Conservation (phyloP, 1,140 invertebrate genomes). For the Bombus waltoni region DNA sequence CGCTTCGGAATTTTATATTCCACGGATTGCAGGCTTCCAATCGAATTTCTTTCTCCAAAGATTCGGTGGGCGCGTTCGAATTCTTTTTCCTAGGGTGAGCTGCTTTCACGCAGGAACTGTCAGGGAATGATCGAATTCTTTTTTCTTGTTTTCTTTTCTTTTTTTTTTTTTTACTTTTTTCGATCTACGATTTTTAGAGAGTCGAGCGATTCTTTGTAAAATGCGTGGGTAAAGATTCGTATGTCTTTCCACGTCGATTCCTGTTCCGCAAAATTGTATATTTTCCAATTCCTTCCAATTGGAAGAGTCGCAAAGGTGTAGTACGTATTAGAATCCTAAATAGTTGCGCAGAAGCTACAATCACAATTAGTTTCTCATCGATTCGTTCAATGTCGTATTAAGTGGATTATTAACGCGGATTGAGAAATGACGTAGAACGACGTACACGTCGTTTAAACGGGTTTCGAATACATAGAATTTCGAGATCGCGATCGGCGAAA, state of each 20-base stretch:
- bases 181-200: no score
- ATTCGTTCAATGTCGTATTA: background rate
- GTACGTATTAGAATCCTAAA: no score
- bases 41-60: background rate
- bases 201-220: no score
- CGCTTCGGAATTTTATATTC: background rate
- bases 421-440: background rate
- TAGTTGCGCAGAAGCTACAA: rapidly evolving
- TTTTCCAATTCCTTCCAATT: no score
- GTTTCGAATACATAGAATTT: background rate
- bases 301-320: no score
- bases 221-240: no score
- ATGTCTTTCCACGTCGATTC: no score
- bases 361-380: background rate
- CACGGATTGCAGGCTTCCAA: background rate
- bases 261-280: no score
- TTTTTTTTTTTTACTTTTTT: no score
- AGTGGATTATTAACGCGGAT: background rate
- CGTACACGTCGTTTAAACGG: background rate
- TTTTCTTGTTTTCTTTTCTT: no score
- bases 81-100: background rate
- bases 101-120: no score
- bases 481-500: background rate
- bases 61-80: background rate
- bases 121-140: no score